phyloP scores from a whole-genome alignment of 2,888 invertebrate species.

The Epinotia nisella region DNA sequence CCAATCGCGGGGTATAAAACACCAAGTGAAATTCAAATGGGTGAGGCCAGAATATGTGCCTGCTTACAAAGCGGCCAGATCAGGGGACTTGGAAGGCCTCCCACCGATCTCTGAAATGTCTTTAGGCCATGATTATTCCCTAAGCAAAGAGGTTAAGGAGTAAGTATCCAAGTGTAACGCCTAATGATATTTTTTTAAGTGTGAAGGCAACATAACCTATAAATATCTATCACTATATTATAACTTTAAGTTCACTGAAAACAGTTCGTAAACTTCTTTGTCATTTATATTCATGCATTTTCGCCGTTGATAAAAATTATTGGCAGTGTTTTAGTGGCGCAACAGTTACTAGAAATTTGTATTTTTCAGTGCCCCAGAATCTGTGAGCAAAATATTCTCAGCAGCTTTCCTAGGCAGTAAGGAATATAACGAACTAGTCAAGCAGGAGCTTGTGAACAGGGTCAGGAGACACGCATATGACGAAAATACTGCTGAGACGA shows the following conservation, averaged over 20 bases:
- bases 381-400: constrained; percentile 89
- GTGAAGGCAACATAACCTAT: constrained; percentile 33
- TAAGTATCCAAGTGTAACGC: constrained; percentile 66
- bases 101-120: constrained; percentile 82
- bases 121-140: constrained; percentile 78
- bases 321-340: too few species aligned
- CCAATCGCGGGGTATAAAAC: constrained; percentile 85
- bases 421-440: constrained; percentile 79
- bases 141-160: constrained; percentile 89
- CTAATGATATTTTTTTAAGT: background rate
- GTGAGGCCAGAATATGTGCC: constrained; percentile 88
- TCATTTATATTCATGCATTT: too few species aligned
- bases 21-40: constrained; percentile 91
- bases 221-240: background rate
- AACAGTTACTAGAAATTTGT: background rate
- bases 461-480: constrained; percentile 90
- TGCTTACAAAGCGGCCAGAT: constrained; percentile 86
- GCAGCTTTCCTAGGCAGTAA: constrained; percentile 87
- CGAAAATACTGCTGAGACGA: constrained; percentile 88
- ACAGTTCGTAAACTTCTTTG: background rate
- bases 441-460: constrained; percentile 82
- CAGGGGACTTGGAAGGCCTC: constrained; percentile 88
- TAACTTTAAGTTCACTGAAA: too few species aligned
- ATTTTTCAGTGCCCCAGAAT: constrained; percentile 87
- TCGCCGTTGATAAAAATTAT: too few species aligned